A percentile compares a stretch with the other conserved stretches of the same genome.
phyloP scores from a whole-genome alignment of 2,888 invertebrate species.

The Megalurothrips usitatus region DNA sequence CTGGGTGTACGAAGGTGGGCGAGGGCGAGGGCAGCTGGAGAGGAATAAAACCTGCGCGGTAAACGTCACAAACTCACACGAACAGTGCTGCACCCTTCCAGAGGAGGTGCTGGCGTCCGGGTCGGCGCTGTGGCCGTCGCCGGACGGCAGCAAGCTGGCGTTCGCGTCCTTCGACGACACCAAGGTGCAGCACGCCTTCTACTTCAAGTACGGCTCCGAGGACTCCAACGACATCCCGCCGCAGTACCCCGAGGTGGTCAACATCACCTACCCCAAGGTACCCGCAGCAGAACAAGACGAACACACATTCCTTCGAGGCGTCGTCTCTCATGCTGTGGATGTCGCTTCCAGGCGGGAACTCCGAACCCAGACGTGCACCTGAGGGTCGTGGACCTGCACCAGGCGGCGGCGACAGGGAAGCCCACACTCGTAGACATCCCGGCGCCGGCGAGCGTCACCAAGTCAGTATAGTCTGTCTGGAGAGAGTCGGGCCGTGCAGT shows the following conservation, averaged over 20 bases:
- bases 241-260: constrained; percentile 64
- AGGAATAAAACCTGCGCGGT: too few species aligned
- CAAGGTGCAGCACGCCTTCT: constrained; percentile 59
- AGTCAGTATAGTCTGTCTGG: constrained; percentile 49
- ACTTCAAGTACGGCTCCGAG: constrained; percentile 62
- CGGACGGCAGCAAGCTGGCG: constrained; percentile 61
- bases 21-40: neutral
- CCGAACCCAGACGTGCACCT: constrained; percentile 67
- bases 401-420: neutral
- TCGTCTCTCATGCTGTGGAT: too few species aligned
- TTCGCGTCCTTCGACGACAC: constrained; percentile 70
- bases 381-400: constrained; percentile 56
- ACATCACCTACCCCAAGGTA: constrained; percentile 75
- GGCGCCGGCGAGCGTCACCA: constrained; percentile 54
- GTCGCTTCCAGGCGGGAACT: constrained; percentile 57
- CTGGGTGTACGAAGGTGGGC: constrained; percentile 86
- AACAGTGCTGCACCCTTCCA: constrained; percentile 45
- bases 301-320: too few species aligned
- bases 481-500: constrained; percentile 61
- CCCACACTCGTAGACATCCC: constrained; percentile 42
- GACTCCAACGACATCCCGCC: constrained; percentile 46
- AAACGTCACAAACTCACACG: too few species aligned
- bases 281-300: too few species aligned
- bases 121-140: constrained; percentile 76
- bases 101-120: constrained; percentile 72